Conservation (phyloP, 2,113 vertebrate species). For the Sterrhoptilus dennistouni region DNA sequence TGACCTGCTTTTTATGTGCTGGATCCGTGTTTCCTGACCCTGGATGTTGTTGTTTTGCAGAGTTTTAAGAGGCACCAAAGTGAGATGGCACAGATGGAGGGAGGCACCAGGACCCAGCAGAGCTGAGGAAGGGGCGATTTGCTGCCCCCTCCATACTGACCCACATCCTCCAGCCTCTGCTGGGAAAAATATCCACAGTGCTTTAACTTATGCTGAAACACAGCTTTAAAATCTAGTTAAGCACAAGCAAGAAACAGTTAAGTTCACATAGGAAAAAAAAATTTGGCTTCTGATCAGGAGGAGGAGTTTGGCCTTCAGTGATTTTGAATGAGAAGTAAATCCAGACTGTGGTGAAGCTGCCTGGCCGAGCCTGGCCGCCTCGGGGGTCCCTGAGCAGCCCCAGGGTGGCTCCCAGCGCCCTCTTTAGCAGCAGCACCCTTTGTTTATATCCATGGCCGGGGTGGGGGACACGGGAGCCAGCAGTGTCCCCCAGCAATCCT, state of each 20-base stretch:
- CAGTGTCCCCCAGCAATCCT: not conserved
- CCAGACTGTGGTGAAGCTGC: fast-evolving
- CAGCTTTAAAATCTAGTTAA: not conserved
- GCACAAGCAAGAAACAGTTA: not conserved
- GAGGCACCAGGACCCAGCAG: not conserved
- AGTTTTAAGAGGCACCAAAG: not conserved
- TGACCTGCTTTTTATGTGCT: not conserved
- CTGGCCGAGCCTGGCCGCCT: not conserved
- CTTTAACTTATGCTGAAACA: not conserved
- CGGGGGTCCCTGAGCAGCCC: not conserved
- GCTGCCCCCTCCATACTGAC: not conserved
- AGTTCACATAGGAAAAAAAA: not conserved
- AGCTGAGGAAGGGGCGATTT: too few species aligned
- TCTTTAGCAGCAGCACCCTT: not conserved
- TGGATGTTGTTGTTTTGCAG: not conserved
- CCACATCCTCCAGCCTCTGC: not conserved
- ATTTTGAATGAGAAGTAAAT: not conserved
- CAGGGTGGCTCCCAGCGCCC: not conserved
- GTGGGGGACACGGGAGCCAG: not conserved
- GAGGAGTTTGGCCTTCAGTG: not conserved
- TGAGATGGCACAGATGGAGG: fast-evolving
- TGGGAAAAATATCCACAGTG: not conserved
- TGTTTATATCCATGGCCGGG: not conserved
- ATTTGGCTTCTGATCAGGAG: not conserved
- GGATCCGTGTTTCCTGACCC: not conserved